Evolutionary conservation across 1,140 invertebrate genomes (phyloP).

Genomic region (Solenopsis invicta): DNA sequence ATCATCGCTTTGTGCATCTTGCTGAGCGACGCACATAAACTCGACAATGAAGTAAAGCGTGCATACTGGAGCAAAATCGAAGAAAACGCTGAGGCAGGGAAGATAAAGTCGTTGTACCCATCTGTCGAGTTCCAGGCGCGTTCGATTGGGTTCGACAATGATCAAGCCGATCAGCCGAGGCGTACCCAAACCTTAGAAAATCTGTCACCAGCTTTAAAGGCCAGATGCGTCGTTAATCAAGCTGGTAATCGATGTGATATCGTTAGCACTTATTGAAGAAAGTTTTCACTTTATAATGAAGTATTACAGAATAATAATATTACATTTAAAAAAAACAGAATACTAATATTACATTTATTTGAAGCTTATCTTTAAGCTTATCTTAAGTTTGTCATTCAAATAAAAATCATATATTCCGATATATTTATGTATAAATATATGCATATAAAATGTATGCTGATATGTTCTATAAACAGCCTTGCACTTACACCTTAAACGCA

Average conservation of each 20-base stretch:
- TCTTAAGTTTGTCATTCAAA: neutral
- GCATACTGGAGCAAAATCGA: conserved; percentile 63
- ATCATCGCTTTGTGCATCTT: conserved; percentile 27
- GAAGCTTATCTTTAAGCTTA: neutral
- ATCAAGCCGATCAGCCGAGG: neutral
- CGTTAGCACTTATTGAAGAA: neutral
- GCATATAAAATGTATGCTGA: neutral
- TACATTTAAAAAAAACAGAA: neutral
- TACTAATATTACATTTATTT: neutral
- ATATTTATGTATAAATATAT: neutral
- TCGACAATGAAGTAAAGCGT: neutral
- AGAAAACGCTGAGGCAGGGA: conserved; percentile 52
- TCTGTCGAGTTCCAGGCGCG: neutral
- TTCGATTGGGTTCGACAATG: neutral
- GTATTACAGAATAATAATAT: neutral
- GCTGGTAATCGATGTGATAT: conserved; percentile 61
- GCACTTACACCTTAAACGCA: neutral
- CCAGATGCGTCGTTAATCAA: conserved; percentile 72
- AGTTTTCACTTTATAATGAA: neutral
- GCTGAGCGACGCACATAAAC: neutral
- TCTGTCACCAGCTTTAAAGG: conserved; percentile 62
- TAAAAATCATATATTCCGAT: neutral
- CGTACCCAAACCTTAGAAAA: neutral
- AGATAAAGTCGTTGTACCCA: neutral
- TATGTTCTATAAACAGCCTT: neutral